Evolutionary conservation across 2,113 vertebrate species (phyloP), one percentile per base, ranked within the genome.

Genomic region (Nipponia nippon): DNA sequence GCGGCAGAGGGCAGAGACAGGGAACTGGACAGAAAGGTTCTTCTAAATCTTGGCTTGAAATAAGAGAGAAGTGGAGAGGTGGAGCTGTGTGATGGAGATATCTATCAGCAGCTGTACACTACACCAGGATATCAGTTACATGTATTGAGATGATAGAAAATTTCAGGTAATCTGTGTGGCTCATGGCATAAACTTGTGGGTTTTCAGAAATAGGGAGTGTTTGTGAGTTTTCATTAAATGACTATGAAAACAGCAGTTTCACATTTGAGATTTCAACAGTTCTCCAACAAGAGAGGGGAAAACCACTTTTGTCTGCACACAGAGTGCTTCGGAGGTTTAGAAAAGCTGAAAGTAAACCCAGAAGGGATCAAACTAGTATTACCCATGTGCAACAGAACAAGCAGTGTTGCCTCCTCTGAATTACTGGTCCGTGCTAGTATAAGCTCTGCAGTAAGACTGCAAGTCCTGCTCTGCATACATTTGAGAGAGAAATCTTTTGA

Each of bases 81-180:
- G 66, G 61, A 79, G 30, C 59, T 65, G 25, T 30, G n/a, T 38
- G 29, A 29, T 9, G 34, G 56, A 85, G 58, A 9, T 8, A 13
- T 0, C 25, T 46, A 22, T 10, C 0, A 2, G 50, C 49, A 79
- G 50, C 32, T 20, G n/a, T 27, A 17, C 5, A 7, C 5, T 12
- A 8, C 30, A 34, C 15, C 29, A 27, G 40, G 49, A 18, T 66
- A 53, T 8, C 2, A 0, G 25, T 20, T 69, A 4, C 56, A 10
- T 3, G 22, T 69, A 34, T 5, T 26, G n/a, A 38, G 38, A 38
- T 38, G 26, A 29, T 1, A 16, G 36, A 32, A 2, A 30, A 27
- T n/a, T 55, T 61, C 75, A 73, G 76, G 61, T 18, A 42, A 49
- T 26, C 27, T 13, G 25, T 20, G 61, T 17, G 15, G 13, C 0